Conservation (phyloP, 2,797 vertebrate genomes). For the Glyptemys insculpta region DNA sequence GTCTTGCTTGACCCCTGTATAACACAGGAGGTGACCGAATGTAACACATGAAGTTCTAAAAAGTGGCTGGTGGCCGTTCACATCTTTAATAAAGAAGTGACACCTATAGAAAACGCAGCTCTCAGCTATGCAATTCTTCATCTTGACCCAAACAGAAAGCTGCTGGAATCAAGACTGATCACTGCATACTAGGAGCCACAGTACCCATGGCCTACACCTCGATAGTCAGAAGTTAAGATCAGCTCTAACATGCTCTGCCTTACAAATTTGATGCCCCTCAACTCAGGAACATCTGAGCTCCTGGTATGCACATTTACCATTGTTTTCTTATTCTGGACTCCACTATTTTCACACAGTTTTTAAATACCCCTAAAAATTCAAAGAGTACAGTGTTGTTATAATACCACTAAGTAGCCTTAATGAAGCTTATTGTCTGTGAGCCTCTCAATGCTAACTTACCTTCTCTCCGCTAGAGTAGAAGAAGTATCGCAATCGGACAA, state of each 20-base stretch:
- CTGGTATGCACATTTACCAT: background rate
- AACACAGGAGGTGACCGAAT: background rate
- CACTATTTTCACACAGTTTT: background rate
- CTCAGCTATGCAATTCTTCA: background rate
- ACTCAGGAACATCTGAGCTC: background rate
- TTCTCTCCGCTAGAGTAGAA: slow-evolving; percentile 99
- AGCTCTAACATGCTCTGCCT: background rate
- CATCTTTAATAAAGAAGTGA: background rate
- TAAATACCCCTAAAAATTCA: background rate
- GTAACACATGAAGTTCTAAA: background rate
- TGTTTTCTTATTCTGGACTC: background rate
- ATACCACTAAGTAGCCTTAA: background rate
- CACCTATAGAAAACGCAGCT: background rate
- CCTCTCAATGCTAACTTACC: slow-evolving; percentile 80
- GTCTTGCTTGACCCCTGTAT: background rate
- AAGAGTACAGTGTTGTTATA: background rate
- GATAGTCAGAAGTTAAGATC: background rate
- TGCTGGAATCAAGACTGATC: background rate
- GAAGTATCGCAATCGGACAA: slow-evolving; percentile 98
- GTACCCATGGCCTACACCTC: background rate
- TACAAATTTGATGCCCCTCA: background rate
- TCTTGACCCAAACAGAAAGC: background rate
- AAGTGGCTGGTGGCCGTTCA: background rate
- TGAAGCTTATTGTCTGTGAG: background rate
- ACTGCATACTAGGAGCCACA: background rate